Conservation (phyloP, 1,140 invertebrate species). For the Euura lappo region DNA sequence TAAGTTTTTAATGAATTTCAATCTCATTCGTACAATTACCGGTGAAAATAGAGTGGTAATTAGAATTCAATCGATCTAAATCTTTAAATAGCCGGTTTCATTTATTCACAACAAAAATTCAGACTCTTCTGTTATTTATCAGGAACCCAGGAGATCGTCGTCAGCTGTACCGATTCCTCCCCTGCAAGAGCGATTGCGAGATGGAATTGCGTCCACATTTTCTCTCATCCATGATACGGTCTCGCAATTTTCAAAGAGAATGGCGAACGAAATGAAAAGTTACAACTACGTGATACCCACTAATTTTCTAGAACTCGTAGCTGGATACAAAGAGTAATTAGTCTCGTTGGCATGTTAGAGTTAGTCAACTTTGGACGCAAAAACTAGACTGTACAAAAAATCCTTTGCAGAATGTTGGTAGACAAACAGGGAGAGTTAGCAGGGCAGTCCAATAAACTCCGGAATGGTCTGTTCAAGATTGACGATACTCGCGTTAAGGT, state of each 20-base stretch:
- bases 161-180: constrained; percentile 27
- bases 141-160: constrained; percentile 31
- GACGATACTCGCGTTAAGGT: constrained; percentile 72
- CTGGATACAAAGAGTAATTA: constrained; percentile 78
- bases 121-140: background rate
- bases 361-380: no score
- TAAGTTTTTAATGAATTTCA: constrained; percentile 72
- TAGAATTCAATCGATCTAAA: background rate
- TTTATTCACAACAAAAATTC: no score
- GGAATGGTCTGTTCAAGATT: constrained; percentile 43
- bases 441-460: constrained; percentile 70
- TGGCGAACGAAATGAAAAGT: constrained; percentile 78
- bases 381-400: no score
- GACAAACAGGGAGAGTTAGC: constrained; percentile 74
- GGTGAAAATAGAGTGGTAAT: constrained; percentile 58
- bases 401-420: constrained; percentile 68
- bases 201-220: constrained; percentile 73
- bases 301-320: constrained; percentile 83
- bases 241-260: constrained; percentile 69
- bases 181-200: constrained; percentile 66
- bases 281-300: constrained; percentile 86
- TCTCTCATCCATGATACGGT: constrained; percentile 81
- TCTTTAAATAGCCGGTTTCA: no score
- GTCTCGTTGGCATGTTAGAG: background rate
- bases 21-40: constrained; percentile 70